phyloP scores from a whole-genome alignment of 1,140 invertebrate genomes.

The Babylonia areolata region DNA sequence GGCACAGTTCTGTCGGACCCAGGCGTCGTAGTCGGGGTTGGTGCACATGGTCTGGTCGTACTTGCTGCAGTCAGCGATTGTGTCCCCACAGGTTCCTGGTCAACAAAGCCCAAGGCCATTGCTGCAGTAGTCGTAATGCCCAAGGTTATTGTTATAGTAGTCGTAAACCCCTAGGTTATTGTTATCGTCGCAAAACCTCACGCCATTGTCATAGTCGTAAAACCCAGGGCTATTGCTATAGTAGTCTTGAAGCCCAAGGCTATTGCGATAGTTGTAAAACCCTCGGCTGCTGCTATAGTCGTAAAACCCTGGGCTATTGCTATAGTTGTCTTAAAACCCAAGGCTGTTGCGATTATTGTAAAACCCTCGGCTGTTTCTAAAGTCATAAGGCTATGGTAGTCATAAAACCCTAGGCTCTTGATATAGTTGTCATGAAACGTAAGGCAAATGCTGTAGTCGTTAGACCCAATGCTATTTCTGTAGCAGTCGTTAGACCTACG shows the following conservation, averaged over 20 bases:
- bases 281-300: no score
- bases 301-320: background rate
- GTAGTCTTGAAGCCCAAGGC: background rate
- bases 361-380: no score
- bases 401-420: no score
- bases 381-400: no score
- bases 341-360: background rate
- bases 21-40: slow-evolving; percentile 39
- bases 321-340: background rate
- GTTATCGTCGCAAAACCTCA: no score
- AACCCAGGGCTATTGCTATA: background rate
- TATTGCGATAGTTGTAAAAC: background rate
- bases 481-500: no score
- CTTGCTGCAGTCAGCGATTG: slow-evolving; percentile 39
- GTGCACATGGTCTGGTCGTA: slow-evolving; percentile 46
- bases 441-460: no score
- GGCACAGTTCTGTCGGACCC: slow-evolving; percentile 50
- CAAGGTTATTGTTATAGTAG: background rate
- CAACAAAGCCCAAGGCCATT: background rate
- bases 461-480: no score
- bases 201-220: no score
- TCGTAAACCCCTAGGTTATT: background rate
- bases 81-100: slow-evolving; percentile 41
- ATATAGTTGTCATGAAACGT: no score
- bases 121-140: no score